Evolutionary conservation across 1,140 invertebrate species (phyloP).

Genomic region (Hylaeus volcanicus): DNA sequence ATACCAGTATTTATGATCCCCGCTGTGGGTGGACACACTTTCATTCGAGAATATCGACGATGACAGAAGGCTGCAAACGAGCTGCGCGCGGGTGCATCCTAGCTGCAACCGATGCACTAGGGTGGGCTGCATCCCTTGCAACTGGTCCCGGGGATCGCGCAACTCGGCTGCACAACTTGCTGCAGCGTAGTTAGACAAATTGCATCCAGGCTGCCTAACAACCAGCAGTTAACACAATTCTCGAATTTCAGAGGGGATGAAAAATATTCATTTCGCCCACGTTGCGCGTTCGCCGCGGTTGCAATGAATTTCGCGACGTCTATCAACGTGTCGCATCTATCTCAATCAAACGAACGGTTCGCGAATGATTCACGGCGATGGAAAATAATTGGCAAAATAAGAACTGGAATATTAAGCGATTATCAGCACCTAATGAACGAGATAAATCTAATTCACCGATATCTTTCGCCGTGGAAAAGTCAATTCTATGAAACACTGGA

Average conservation of each 20-base stretch:
- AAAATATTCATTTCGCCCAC: conserved; percentile 7
- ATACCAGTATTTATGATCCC: too few relatives aligned
- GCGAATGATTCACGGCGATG: too few relatives aligned
- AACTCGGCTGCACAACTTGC: conserved; percentile 22
- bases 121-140: conserved; percentile 44
- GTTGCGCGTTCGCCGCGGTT: not conserved
- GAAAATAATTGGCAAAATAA: too few relatives aligned
- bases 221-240: not conserved
- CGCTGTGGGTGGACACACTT: not conserved
- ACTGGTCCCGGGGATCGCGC: conserved; percentile 60
- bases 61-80: conserved; percentile 1
- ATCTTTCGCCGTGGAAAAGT: too few relatives aligned
- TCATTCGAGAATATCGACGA: conserved; percentile 25
- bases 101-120: conserved; percentile 51
- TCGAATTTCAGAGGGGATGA: not conserved
- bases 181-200: conserved; percentile 36
- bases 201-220: conserved; percentile 17
- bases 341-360: too few relatives aligned
- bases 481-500: too few relatives aligned
- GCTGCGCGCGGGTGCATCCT: conserved; percentile 29
- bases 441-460: too few relatives aligned
- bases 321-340: not conserved
- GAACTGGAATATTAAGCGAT: too few relatives aligned
- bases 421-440: too few relatives aligned
- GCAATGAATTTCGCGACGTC: not conserved